phyloP scores from a whole-genome alignment of 2,113 vertebrate species.

The Condylura cristata region DNA sequence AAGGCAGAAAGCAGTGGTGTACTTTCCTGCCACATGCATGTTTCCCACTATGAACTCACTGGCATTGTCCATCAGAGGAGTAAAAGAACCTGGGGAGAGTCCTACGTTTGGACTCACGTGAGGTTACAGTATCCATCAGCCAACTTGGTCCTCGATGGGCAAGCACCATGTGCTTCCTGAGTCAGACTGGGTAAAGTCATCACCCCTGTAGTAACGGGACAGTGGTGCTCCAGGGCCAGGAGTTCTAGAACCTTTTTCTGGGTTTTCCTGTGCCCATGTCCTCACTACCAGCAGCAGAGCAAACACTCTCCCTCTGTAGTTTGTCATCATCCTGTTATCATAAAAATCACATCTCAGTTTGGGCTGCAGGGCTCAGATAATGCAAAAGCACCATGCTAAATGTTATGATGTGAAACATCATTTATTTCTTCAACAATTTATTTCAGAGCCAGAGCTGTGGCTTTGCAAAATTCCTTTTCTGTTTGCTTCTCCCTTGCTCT shows the following conservation, averaged over 20 bases:
- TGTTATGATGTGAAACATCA: conserved; percentile 84
- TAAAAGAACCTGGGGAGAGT: neutral
- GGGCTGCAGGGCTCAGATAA: conserved; percentile 77
- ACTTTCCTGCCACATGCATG: neutral
- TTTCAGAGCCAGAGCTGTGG: conserved; percentile 76
- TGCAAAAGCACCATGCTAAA: conserved; percentile 81
- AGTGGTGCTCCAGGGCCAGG: neutral
- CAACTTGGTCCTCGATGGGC: neutral
- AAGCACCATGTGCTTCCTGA: neutral
- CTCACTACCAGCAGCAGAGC: neutral
- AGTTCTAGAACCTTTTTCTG: neutral
- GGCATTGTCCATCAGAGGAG: neutral
- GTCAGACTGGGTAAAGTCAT: neutral
- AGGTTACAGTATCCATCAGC: neutral
- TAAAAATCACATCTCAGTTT: conserved; percentile 81
- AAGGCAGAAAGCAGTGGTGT: neutral
- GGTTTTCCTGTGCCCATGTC: conserved; percentile 50
- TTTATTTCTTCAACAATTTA: conserved; percentile 85
- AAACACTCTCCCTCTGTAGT: conserved; percentile 50
- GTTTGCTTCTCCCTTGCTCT: conserved; percentile 57
- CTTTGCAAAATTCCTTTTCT: conserved; percentile 86
- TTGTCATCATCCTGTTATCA: conserved; percentile 80
- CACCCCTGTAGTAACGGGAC: neutral
- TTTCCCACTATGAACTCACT: neutral
- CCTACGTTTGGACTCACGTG: neutral